Evolutionary conservation across 2,888 invertebrate genomes (phyloP).

Genomic region (Metacarcinus magister): DNA sequence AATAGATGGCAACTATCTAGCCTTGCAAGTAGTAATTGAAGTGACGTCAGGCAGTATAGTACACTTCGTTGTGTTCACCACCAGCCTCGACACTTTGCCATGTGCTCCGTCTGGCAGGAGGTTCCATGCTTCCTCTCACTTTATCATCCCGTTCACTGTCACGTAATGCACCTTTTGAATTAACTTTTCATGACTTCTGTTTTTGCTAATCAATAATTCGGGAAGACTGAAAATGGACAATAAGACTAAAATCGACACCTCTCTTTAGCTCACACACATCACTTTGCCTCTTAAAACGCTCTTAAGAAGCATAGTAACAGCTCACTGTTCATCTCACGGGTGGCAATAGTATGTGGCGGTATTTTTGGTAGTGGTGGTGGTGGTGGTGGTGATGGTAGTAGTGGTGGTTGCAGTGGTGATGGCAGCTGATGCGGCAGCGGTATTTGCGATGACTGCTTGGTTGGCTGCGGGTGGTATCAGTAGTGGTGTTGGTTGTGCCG

Average conservation of each 20-base stretch:
- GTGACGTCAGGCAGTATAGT: background rate
- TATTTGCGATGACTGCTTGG: background rate
- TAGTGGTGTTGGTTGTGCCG: background rate
- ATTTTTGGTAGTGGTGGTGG: background rate
- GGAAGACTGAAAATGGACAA: background rate
- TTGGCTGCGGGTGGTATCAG: background rate
- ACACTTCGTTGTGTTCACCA: constrained; percentile 5
- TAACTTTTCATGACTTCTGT: background rate
- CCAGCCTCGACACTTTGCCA: background rate
- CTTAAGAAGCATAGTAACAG: background rate
- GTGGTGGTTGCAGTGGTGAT: background rate
- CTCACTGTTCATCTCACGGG: background rate
- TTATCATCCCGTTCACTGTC: background rate
- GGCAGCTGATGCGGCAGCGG: background rate
- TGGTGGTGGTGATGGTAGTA: background rate
- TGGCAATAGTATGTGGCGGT: background rate
- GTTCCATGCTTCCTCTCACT: background rate
- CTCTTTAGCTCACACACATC: background rate
- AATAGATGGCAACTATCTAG: background rate
- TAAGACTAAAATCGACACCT: background rate
- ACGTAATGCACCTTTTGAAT: background rate
- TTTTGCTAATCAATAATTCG: background rate
- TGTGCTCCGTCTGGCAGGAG: background rate
- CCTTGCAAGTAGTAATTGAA: background rate
- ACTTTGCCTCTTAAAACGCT: background rate